Evolutionary conservation across 92 coral and sea anemone genomes (phyloP).

Genomic region (Actinostola sp.): DNA sequence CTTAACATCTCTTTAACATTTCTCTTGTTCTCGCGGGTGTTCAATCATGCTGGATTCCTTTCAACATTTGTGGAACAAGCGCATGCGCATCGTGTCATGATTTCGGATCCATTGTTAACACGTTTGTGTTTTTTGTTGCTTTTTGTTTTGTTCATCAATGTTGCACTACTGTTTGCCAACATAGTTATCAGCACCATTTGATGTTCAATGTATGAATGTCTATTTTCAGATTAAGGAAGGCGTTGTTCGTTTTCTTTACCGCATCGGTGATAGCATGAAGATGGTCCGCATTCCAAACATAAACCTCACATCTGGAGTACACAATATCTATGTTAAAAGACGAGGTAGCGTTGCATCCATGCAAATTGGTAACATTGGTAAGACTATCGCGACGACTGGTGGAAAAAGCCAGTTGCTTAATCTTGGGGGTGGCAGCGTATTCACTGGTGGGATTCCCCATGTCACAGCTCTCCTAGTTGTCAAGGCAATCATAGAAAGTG

Average conservation of each 20-base stretch:
- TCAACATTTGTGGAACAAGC: too few species aligned
- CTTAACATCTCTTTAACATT: background rate
- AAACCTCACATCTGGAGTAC: slow-evolving; percentile 77
- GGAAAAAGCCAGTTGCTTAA: slow-evolving; percentile 59
- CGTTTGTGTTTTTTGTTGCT: background rate
- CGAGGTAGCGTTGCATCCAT: slow-evolving; percentile 77
- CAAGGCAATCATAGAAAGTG: slow-evolving; percentile 69
- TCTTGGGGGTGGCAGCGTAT: slow-evolving; percentile 78
- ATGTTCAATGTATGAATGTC: too few species aligned
- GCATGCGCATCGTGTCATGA: background rate
- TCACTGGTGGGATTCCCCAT: slow-evolving; percentile 56
- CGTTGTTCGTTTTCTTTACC: slow-evolving; percentile 59
- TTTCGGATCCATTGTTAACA: background rate
- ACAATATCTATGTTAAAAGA: slow-evolving; percentile 70
- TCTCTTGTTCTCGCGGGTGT: background rate
- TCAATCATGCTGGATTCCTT: background rate
- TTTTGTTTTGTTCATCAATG: too few species aligned
- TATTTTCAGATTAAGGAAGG: slow-evolving; percentile 53
- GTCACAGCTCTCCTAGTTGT: slow-evolving; percentile 57
- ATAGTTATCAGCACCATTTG: too few species aligned
- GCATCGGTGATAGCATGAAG: slow-evolving; percentile 78
- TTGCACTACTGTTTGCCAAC: too few species aligned
- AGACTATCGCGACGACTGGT: slow-evolving; percentile 74
- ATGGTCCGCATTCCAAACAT: slow-evolving; percentile 60
- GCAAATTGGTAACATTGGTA: slow-evolving; percentile 79